These are phyloP conservation scores for Bombus cullumanus DNA, from an alignment of 1,140 invertebrate species.

Conservation along the genomic window DNA sequence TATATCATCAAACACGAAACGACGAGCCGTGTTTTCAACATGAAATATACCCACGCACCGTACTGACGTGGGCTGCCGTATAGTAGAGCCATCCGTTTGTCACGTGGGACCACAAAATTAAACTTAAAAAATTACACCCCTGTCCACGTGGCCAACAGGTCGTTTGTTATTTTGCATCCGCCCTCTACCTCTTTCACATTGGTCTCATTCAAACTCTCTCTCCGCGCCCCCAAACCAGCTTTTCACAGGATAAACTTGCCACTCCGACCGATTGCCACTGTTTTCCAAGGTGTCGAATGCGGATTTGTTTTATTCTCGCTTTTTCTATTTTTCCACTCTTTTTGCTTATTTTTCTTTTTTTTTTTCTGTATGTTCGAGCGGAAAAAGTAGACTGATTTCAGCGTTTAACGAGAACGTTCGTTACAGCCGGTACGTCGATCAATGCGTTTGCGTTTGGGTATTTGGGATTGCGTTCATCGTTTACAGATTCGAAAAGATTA, in stretches of 20 bases:
- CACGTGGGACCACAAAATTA: slow-evolving; percentile 66
- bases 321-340: background rate
- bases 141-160: slow-evolving; percentile 64
- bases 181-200: background rate
- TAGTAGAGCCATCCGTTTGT: slow-evolving; percentile 58
- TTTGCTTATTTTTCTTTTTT: background rate
- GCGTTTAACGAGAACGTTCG: slow-evolving; percentile 36
- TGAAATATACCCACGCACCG: slow-evolving; percentile 55
- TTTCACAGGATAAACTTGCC: slow-evolving; percentile 50
- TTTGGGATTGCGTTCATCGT: too few species aligned
- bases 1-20: slow-evolving; percentile 56
- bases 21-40: slow-evolving; percentile 48
- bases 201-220: background rate
- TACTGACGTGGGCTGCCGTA: slow-evolving; percentile 21
- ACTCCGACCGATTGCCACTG: slow-evolving; percentile 49
- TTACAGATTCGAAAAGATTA: too few species aligned
- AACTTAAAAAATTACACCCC: slow-evolving; percentile 69
- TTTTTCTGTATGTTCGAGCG: background rate
- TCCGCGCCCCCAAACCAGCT: background rate
- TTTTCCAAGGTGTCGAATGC: slow-evolving; percentile 63
- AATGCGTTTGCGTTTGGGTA: background rate
- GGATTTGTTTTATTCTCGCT: background rate
- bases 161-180: slow-evolving; percentile 62
- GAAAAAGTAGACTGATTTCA: background rate
- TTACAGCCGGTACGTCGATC: background rate